These are phyloP conservation scores for Phyllostomus discolor DNA, from an alignment of 2,113 vertebrate species.

Conservation along the genomic window DNA sequence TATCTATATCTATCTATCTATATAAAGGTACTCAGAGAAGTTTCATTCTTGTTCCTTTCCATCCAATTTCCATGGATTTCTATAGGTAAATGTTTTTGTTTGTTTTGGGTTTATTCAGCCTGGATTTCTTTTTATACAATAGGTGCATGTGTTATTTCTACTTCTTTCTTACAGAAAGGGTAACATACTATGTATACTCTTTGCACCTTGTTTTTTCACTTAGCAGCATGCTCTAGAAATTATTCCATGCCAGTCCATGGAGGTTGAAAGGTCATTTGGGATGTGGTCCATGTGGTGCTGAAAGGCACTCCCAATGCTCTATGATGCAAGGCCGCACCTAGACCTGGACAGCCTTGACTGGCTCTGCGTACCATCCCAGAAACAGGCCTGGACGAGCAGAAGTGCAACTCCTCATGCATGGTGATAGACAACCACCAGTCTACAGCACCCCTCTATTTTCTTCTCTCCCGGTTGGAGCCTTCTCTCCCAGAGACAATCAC, in stretches of 20 bases:
- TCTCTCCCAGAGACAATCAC: background rate
- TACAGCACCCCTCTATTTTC: background rate
- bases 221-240: background rate
- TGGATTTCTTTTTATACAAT: background rate
- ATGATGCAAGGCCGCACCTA: background rate
- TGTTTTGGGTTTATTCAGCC: background rate
- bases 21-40: too few species aligned
- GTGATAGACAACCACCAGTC: background rate
- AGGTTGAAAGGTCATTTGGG: background rate
- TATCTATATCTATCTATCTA: too few species aligned
- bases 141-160: background rate
- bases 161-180: background rate
- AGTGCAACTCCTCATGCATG: background rate
- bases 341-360: background rate
- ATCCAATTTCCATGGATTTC: background rate
- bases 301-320: background rate
- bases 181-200: background rate
- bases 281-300: too few species aligned
- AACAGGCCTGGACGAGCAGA: too few species aligned
- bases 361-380: background rate
- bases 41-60: rapidly evolving
- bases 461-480: too few species aligned
- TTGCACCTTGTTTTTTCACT: background rate
- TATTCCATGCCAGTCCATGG: too few species aligned
- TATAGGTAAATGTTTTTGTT: background rate